phyloP scores from a whole-genome alignment of 30 jellyfish, hydroid and myxozoan species.

The Hydractinia echinata region DNA sequence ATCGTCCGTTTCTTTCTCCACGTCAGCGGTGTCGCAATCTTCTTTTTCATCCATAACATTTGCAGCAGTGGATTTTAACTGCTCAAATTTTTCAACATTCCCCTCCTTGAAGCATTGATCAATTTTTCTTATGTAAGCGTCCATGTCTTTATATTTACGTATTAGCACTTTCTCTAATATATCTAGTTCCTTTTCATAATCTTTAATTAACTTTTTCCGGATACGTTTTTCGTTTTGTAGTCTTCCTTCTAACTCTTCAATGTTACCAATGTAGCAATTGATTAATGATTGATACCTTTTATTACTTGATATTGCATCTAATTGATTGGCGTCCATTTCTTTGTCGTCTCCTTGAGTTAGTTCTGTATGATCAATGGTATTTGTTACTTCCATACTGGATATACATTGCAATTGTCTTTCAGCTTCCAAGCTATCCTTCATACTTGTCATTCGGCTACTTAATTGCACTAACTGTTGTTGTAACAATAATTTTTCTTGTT shows the following conservation, averaged over 20 bases:
- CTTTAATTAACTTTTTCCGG: background rate
- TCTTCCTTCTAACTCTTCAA: background rate
- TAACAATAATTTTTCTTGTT: background rate
- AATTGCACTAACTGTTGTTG: background rate
- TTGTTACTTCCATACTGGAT: too few relatives aligned
- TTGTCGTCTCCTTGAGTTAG: background rate
- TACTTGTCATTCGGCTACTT: background rate
- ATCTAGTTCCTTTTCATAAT: slow-evolving; percentile 6
- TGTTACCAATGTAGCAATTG: background rate
- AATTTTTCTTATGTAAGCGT: background rate
- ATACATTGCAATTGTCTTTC: background rate
- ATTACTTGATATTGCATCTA: background rate
- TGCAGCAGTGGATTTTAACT: background rate
- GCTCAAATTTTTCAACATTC: background rate
- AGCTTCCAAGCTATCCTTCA: background rate
- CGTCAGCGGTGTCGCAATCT: too few relatives aligned
- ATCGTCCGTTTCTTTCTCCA: too few relatives aligned
- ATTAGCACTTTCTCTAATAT: background rate
- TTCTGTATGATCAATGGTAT: too few relatives aligned
- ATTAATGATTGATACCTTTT: background rate
- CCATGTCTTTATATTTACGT: slow-evolving; percentile 7
- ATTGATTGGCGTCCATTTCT: background rate
- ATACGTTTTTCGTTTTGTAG: background rate
- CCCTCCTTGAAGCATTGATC: background rate
- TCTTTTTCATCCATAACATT: too few relatives aligned